Conservation (phyloP, 2,113 vertebrate genomes). For the Grus americana region DNA sequence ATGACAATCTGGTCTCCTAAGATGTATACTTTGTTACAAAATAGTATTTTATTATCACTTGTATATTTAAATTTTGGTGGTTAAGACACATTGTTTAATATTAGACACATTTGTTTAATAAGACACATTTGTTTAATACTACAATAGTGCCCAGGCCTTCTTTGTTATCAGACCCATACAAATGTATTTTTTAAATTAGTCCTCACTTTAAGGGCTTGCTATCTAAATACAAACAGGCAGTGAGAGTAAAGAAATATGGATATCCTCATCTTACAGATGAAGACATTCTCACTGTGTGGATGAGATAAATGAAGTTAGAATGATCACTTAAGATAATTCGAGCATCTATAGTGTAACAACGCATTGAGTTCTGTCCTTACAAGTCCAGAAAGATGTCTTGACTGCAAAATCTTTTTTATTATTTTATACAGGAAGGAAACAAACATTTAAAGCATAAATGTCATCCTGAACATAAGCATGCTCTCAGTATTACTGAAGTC, state of each 20-base stretch:
- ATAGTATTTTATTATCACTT: not conserved
- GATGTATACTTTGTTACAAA: not conserved
- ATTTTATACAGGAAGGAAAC: not conserved
- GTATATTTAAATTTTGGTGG: not conserved
- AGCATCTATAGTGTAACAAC: not conserved
- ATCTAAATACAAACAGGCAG: not conserved
- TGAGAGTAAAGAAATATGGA: not conserved
- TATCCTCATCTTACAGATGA: not conserved
- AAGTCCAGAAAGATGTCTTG: not conserved
- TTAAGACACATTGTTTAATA: not conserved
- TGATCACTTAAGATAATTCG: rapidly evolving
- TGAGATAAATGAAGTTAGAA: not conserved
- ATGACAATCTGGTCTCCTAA: not conserved
- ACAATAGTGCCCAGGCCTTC: not conserved
- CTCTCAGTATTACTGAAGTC: not conserved
- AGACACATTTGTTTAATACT: not conserved
- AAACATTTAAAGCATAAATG: not conserved
- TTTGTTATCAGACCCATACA: not conserved
- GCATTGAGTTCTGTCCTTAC: not conserved
- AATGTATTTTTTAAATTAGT: not conserved
- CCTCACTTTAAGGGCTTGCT: not conserved
- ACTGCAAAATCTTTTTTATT: not conserved
- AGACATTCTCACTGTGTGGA: not conserved
- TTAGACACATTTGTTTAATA: not conserved
- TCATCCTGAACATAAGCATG: not conserved